A percentile compares a stretch with the other conserved stretches of the same genome.
Evolutionary conservation across 1,140 invertebrate species (phyloP).

Genomic region (Helicoverpa zea): DNA sequence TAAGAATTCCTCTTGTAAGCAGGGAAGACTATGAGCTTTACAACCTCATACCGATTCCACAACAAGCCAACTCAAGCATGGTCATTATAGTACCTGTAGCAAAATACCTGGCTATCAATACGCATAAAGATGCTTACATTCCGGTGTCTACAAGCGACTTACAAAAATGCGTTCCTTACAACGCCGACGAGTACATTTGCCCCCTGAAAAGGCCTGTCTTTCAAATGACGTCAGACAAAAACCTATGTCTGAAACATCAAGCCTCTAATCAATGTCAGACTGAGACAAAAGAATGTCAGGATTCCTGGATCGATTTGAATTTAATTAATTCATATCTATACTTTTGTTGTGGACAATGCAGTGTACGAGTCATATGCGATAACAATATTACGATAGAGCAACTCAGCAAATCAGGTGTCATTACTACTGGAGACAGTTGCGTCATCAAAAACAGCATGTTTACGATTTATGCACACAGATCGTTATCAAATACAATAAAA

Average conservation of each 20-base stretch:
- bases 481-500: neutral
- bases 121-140: neutral
- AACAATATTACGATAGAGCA: neutral
- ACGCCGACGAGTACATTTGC: neutral
- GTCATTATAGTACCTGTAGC: neutral
- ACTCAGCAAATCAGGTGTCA: neutral
- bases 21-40: neutral
- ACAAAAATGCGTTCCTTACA: neutral
- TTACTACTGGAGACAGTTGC: neutral
- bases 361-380: neutral
- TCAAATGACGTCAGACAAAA: neutral
- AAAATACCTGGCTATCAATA: neutral
- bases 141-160: neutral
- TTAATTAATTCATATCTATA: neutral
- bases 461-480: neutral
- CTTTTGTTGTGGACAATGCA: conserved; percentile 1
- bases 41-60: neutral
- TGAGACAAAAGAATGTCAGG: neutral
- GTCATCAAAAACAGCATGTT: neutral
- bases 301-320: neutral
- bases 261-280: neutral
- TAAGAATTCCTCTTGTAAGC: neutral
- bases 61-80: neutral
- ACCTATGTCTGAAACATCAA: neutral
- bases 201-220: neutral